Conservation (phyloP, 2,888 invertebrate genomes). For the Calliphora vomitoria region DNA sequence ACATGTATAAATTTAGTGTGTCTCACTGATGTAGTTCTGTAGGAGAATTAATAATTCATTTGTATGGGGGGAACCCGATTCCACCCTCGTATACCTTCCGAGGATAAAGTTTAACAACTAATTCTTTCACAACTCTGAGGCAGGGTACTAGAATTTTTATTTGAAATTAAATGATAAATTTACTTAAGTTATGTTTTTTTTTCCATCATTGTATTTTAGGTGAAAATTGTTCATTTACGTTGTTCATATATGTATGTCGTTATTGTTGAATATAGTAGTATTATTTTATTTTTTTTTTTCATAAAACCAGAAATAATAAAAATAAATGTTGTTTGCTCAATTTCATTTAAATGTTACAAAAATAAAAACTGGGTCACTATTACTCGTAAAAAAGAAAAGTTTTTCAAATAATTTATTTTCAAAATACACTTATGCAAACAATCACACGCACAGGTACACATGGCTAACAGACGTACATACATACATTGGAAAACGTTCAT, state of each 20-base stretch:
- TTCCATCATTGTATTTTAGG: constrained; percentile 19
- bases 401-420: constrained; percentile 37
- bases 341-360: constrained; percentile 48
- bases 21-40: too few species aligned
- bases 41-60: too few species aligned
- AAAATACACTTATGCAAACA: not conserved
- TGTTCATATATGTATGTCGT: not conserved
- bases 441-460: not conserved
- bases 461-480: not conserved
- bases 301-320: constrained; percentile 40
- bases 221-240: constrained; percentile 29
- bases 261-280: not conserved
- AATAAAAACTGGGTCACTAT: constrained; percentile 55
- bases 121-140: not conserved
- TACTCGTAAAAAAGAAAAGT: constrained; percentile 22
- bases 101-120: too few species aligned
- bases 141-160: not conserved
- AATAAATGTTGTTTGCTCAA: constrained; percentile 44
- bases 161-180: constrained; percentile 43
- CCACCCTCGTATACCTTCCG: too few species aligned
- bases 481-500: not conserved
- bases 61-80: too few species aligned
- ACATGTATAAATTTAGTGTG: too few species aligned
- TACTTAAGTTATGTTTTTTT: not conserved
- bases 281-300: not conserved